Evolutionary conservation across 2,797 vertebrate species (phyloP).

Genomic region (Cheirogaleus major): DNA sequence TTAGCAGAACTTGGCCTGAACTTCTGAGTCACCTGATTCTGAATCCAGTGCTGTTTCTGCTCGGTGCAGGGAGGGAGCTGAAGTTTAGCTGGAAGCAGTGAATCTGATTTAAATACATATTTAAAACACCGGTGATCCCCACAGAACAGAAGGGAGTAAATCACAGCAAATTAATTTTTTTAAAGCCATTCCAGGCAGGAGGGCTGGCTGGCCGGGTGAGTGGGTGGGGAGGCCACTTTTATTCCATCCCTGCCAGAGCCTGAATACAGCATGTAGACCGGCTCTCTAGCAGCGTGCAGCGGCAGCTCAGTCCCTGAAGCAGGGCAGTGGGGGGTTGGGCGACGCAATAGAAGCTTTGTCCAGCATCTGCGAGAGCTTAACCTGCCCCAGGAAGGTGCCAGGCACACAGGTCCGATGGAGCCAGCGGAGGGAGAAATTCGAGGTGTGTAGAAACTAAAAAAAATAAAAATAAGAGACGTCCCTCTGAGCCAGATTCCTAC

Average conservation of each 20-base stretch:
- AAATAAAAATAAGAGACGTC: neutral
- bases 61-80: slow-evolving; percentile 63
- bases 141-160: slow-evolving; percentile 71
- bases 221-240: slow-evolving; percentile 4
- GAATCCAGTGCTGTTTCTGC: slow-evolving; percentile 48
- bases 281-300: neutral
- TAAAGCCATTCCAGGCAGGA: slow-evolving; percentile 54
- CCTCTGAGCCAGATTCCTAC: neutral
- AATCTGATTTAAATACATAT: slow-evolving; percentile 82
- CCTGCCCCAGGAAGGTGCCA: slow-evolving; percentile 26
- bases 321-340: neutral
- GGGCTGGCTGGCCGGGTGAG: neutral
- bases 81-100: slow-evolving; percentile 76
- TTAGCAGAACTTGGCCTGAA: slow-evolving; percentile 46
- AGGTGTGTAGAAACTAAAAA: neutral
- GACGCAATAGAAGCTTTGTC: neutral
- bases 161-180: slow-evolving; percentile 72
- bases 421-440: neutral
- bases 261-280: neutral
- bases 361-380: neutral
- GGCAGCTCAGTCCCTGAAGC: neutral
- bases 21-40: neutral
- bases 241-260: neutral
- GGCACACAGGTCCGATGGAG: neutral
- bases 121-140: slow-evolving; percentile 78